Conservation (phyloP, 2,113 vertebrate species). For the Bubo scandiacus region DNA sequence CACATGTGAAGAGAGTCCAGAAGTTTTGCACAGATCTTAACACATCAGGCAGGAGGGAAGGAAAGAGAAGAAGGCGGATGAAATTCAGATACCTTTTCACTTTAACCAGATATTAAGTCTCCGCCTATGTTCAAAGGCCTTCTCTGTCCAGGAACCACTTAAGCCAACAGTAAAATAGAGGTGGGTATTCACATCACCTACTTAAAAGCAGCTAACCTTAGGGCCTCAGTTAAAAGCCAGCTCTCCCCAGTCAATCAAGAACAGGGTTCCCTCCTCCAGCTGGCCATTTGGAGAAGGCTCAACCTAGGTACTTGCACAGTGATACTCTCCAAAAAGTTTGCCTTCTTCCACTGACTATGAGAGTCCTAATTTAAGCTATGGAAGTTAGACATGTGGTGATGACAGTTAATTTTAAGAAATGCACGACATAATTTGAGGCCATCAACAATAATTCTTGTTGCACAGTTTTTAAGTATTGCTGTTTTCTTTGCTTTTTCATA, state of each 20-base stretch:
- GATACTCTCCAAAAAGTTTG: neutral
- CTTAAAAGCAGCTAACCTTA: neutral
- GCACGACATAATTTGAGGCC: neutral
- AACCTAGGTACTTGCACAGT: neutral
- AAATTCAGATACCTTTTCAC: neutral
- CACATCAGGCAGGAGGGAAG: neutral
- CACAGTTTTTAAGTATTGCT: neutral
- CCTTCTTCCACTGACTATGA: neutral
- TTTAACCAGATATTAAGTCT: neutral
- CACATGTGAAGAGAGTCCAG: neutral
- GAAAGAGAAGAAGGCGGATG: neutral
- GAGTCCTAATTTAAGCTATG: neutral
- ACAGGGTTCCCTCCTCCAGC: neutral
- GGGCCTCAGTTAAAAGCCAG: neutral
- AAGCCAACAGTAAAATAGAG: neutral
- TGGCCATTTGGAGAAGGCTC: neutral
- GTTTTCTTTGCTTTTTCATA: neutral
- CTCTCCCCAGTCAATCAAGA: neutral
- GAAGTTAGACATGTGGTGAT: neutral
- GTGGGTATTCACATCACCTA: neutral
- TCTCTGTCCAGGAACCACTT: neutral
- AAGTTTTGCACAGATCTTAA: neutral
- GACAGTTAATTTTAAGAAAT: neutral
- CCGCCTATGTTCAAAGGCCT: neutral
- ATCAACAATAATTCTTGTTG: neutral